Conservation (phyloP, 2,797 vertebrate genomes). For the Thripadectes ignobilis region DNA sequence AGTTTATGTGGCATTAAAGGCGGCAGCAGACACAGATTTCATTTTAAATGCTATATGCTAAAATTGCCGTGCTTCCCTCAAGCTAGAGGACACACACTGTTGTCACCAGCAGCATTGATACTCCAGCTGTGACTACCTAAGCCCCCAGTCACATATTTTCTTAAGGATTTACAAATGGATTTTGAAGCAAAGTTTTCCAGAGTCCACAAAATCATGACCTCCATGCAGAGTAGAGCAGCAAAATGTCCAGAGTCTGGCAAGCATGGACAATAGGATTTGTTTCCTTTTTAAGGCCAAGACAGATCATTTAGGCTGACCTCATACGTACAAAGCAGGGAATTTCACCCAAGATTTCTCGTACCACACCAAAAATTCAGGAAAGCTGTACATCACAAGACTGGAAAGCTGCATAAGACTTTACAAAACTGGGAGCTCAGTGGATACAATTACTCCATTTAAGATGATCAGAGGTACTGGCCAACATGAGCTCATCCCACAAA, state of each 20-base stretch:
- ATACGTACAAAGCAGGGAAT: conserved; percentile 4
- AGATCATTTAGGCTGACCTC: conserved; percentile 45
- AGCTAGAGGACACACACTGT: not conserved
- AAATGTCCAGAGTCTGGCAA: conserved; percentile 19
- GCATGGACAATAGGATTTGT: not conserved
- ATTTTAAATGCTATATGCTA: conserved; percentile 1
- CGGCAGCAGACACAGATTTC: not conserved
- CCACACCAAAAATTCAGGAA: conserved; percentile 1
- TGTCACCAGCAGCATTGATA: not conserved
- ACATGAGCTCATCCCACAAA: conserved; percentile 18
- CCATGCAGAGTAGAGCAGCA: not conserved
- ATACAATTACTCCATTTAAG: conserved; percentile 26
- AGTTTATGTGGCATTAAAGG: conserved; percentile 13
- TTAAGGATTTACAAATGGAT: conserved; percentile 2
- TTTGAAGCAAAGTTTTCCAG: conserved; percentile 48
- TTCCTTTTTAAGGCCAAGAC: conserved; percentile 28
- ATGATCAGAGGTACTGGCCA: not conserved
- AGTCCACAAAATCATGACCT: not conserved
- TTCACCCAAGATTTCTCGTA: conserved; percentile 25
- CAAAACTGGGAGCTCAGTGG: not conserved
- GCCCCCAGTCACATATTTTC: not conserved
- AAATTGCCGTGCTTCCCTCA: not conserved
- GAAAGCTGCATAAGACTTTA: not conserved
- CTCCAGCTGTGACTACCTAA: not conserved
- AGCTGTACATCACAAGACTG: conserved; percentile 7